Percentiles rank a stretch among this genome's conserved stretches.
These are phyloP conservation scores for Proctacanthus coquilletti DNA, from an alignment of 1,140 invertebrate species.

Conservation along the genomic window DNA sequence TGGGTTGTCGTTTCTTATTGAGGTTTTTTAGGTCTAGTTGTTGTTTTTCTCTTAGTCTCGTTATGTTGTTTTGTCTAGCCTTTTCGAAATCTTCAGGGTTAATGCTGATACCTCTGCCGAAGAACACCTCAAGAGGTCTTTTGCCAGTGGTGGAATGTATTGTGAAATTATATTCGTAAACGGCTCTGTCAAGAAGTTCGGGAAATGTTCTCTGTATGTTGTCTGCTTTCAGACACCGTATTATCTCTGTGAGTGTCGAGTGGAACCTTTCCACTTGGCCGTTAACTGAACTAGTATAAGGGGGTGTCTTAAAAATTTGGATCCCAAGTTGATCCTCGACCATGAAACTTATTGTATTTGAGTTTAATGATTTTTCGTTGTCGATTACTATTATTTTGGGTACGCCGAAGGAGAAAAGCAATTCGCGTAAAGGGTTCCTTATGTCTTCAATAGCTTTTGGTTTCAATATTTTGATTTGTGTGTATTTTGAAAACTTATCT, in stretches of 20 bases:
- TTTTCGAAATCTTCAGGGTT: background rate
- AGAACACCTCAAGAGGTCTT: background rate
- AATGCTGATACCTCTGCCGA: background rate
- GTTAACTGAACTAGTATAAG: slow-evolving; percentile 4
- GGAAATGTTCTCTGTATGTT: background rate
- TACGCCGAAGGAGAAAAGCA: slow-evolving; percentile 6
- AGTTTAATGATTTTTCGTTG: slow-evolving; percentile 8
- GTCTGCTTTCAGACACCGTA: slow-evolving; percentile 4
- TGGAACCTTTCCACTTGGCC: slow-evolving; percentile 7
- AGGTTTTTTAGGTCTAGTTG: slow-evolving; percentile 4
- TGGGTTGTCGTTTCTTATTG: slow-evolving; percentile 2
- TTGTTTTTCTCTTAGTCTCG: slow-evolving; percentile 4
- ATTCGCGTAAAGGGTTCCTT: slow-evolving; percentile 4
- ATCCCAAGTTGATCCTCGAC: slow-evolving; percentile 1
- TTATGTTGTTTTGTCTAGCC: background rate
- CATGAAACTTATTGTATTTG: slow-evolving; percentile 3
- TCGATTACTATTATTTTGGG: slow-evolving; percentile 6
- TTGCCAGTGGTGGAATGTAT: slow-evolving; percentile 5
- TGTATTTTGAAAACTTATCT: slow-evolving; percentile 8
- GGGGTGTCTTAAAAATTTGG: slow-evolving; percentile 3
- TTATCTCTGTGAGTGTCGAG: slow-evolving; percentile 6
- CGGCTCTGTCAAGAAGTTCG: slow-evolving; percentile 2
- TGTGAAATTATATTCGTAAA: slow-evolving; percentile 5
- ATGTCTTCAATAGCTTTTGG: slow-evolving; percentile 6
- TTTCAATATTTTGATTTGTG: slow-evolving; percentile 1